Percentiles rank a stretch among this genome's conserved stretches.
phyloP scores from a whole-genome alignment of 2,797 vertebrate genomes.

The Notamacropus eugenii region DNA sequence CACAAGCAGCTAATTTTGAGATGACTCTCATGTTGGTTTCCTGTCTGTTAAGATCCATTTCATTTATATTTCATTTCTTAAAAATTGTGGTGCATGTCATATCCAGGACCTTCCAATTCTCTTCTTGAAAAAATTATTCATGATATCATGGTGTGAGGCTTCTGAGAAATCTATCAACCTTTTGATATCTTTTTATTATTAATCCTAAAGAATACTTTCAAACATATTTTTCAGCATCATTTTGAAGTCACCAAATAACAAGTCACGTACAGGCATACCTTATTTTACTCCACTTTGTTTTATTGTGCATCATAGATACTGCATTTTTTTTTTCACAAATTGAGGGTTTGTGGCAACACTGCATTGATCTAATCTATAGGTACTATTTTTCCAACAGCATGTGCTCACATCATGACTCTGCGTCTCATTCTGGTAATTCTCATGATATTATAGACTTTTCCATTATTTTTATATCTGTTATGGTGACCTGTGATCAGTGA shows the following conservation, averaged over 20 bases:
- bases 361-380: not conserved
- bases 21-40: not conserved
- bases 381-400: not conserved
- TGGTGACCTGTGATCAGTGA: not conserved
- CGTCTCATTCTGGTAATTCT: not conserved
- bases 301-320: not conserved
- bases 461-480: not conserved
- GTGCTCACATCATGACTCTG: not conserved
- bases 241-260: not conserved
- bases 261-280: not conserved
- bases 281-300: not conserved
- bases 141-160: not conserved
- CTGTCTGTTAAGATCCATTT: not conserved
- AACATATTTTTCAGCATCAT: not conserved
- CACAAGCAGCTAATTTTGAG: not conserved
- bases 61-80: not conserved
- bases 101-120: not conserved
- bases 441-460: not conserved
- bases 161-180: not conserved
- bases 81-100: not conserved
- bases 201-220: not conserved
- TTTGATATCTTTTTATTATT: not conserved
- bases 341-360: not conserved
- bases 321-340: not conserved
- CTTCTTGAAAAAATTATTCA: not conserved